phyloP scores from a whole-genome alignment of 2,113 vertebrate species.

The Syngnathoides biaculeatus region DNA sequence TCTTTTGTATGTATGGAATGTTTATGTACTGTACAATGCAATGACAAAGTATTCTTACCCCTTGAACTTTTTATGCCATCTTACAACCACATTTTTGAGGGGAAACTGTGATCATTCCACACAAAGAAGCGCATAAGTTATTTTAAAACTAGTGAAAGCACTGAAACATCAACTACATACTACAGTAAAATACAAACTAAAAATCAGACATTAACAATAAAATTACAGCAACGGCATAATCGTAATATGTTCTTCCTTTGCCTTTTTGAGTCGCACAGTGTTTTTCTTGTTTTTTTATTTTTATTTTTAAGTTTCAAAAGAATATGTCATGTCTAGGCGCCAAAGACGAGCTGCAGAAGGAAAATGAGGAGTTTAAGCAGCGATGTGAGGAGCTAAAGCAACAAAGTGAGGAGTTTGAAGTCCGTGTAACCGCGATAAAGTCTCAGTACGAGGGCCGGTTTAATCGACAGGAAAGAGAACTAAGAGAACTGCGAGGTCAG shows the following conservation, averaged over 20 bases:
- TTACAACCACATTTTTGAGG: too few relatives aligned
- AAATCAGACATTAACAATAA: not conserved
- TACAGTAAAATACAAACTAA: not conserved
- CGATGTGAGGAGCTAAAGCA: conserved; percentile 90
- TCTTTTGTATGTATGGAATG: not conserved
- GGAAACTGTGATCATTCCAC: too few relatives aligned
- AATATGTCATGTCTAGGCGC: conserved; percentile 61
- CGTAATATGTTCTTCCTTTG: not conserved
- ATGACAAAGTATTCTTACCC: too few relatives aligned
- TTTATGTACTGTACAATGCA: too few relatives aligned
- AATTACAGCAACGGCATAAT: not conserved
- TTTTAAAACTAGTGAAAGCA: not conserved
- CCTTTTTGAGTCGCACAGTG: not conserved
- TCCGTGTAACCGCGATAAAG: conserved; percentile 89
- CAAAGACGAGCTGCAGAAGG: conserved; percentile 86
- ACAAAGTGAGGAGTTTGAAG: conserved; percentile 90
- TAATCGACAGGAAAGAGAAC: conserved; percentile 88
- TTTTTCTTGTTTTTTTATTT: not conserved
- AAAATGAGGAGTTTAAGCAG: conserved; percentile 90
- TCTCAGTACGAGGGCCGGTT: conserved; percentile 94
- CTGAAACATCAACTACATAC: not conserved
- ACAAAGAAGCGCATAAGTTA: too few relatives aligned
- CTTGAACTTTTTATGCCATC: too few relatives aligned
- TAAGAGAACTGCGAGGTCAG: conserved; percentile 83
- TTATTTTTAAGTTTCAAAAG: not conserved